Conservation (phyloP, 2,888 invertebrate species). For the Netelia virgata region DNA sequence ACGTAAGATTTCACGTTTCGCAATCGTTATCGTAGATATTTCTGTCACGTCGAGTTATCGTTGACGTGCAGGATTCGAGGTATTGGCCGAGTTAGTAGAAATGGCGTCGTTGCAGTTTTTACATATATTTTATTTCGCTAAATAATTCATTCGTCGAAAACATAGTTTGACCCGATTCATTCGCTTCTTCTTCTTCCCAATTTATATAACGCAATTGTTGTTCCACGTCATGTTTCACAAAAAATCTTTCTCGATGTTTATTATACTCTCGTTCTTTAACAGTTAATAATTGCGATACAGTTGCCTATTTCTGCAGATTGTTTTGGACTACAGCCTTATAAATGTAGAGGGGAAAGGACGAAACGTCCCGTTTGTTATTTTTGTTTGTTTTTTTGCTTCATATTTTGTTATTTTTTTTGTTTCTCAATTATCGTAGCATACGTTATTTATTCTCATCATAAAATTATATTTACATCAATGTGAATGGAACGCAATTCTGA, state of each 20-base stretch:
- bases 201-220: constrained; percentile 38
- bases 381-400: constrained; percentile 13
- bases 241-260: constrained; percentile 35
- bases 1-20: background rate
- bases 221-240: constrained; percentile 24
- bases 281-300: constrained; percentile 53
- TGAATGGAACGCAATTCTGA: constrained; percentile 61
- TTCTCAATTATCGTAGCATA: constrained; percentile 38
- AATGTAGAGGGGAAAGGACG: constrained; percentile 31
- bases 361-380: constrained; percentile 16
- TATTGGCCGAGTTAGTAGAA: background rate
- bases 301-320: constrained; percentile 41
- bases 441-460: constrained; percentile 65
- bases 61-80: no score
- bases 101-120: constrained; percentile 40
- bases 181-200: background rate
- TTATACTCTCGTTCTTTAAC: constrained; percentile 36
- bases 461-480: constrained; percentile 66
- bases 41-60: no score
- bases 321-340: constrained; percentile 55
- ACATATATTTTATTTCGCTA: constrained; percentile 57
- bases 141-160: constrained; percentile 49
- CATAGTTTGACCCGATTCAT: background rate
- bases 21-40: background rate
- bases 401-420: constrained; percentile 25